These are phyloP conservation scores for Nomada lathburiana DNA, from an alignment of 2,888 invertebrate genomes.

Conservation along the genomic window DNA sequence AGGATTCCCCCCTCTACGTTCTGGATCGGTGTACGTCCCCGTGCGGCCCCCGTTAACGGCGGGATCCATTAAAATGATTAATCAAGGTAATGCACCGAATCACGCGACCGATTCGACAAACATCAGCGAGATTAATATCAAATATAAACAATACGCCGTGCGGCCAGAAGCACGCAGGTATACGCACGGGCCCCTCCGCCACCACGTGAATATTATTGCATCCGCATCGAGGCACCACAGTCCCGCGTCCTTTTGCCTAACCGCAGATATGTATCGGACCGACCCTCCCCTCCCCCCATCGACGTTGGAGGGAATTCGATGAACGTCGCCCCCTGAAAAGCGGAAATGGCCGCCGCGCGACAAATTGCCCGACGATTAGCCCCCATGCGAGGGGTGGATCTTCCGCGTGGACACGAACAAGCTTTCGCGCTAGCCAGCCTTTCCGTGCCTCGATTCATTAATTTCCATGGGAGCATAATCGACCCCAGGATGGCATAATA, in stretches of 20 bases:
- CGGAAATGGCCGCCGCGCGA: conserved; percentile 74
- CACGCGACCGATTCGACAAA: conserved; percentile 54
- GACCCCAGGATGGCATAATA: conserved; percentile 59
- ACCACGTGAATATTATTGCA: conserved; percentile 72
- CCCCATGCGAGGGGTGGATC: conserved; percentile 47
- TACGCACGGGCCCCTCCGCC: conserved; percentile 40
- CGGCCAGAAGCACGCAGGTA: conserved; percentile 54
- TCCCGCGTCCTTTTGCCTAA: conserved; percentile 64
- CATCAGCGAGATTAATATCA: conserved; percentile 68
- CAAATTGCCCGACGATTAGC: conserved; percentile 76
- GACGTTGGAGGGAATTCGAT: conserved; percentile 47
- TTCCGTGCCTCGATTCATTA: conserved; percentile 67
- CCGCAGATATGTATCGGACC: conserved; percentile 67
- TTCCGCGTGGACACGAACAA: conserved; percentile 56
- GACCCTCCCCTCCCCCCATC: conserved; percentile 3
- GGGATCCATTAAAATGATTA: conserved; percentile 68
- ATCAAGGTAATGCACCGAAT: conserved; percentile 68
- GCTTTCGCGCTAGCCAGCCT: conserved; percentile 44
- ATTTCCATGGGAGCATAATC: conserved; percentile 70
- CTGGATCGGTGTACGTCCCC: background rate
- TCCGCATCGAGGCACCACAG: conserved; percentile 45
- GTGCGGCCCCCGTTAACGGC: conserved; percentile 40
- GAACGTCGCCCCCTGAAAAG: conserved; percentile 68
- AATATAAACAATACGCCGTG: conserved; percentile 63
- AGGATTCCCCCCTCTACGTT: background rate